phyloP scores from a whole-genome alignment of 2,797 vertebrate genomes.

The Onychomys torridus region DNA sequence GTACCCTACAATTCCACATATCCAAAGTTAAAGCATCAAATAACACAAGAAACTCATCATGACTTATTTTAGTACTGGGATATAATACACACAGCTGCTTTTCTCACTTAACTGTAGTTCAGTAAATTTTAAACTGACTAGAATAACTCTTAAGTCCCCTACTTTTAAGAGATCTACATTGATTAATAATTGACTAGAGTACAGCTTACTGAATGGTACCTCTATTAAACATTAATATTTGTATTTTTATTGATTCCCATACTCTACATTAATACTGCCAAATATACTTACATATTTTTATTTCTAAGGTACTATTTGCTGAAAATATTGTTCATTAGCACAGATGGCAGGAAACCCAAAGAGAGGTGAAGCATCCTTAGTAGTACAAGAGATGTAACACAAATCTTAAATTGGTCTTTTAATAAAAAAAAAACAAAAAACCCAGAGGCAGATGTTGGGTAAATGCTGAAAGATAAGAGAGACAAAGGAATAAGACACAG shows the following conservation, averaged over 20 bases:
- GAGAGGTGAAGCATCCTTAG: background rate
- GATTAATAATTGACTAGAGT: background rate
- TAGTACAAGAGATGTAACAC: background rate
- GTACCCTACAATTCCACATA: accelerated
- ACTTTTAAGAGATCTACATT: background rate
- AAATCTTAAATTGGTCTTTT: too few relatives aligned
- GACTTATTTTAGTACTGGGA: background rate
- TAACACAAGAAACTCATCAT: background rate
- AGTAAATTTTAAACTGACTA: background rate
- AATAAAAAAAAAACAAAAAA: too few relatives aligned
- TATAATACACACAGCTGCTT: background rate
- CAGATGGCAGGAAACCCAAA: background rate
- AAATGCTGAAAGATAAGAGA: too few relatives aligned
- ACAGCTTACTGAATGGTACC: background rate
- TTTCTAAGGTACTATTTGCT: background rate
- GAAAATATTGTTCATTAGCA: background rate
- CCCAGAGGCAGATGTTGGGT: too few relatives aligned
- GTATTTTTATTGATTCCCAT: background rate
- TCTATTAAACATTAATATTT: background rate
- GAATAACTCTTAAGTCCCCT: background rate
- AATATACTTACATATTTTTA: background rate
- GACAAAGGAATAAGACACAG: too few relatives aligned
- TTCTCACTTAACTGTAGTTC: background rate
- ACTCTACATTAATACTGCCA: accelerated
- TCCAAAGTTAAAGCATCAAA: background rate